These are phyloP conservation scores for Peribatodes rhomboidaria DNA, from an alignment of 2,888 invertebrate species.

Conservation along the genomic window DNA sequence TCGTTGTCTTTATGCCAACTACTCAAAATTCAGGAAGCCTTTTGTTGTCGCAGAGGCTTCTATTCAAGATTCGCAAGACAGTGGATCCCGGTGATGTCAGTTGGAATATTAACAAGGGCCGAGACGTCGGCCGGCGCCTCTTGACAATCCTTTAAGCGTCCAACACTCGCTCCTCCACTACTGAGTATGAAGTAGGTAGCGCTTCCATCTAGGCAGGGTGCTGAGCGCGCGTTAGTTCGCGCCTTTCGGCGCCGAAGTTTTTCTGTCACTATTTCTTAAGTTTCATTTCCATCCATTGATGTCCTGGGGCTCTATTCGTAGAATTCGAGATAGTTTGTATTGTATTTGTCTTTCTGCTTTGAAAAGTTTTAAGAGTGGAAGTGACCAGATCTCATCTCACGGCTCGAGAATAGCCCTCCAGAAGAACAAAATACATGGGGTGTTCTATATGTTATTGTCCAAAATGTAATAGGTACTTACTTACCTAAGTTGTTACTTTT, in stretches of 20 bases:
- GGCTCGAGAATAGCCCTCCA: no score
- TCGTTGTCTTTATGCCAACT: conserved; percentile 66
- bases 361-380: no score
- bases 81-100: conserved; percentile 71
- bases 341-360: no score
- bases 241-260: conserved; percentile 4
- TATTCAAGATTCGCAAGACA: conserved; percentile 77
- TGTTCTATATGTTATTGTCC: no score
- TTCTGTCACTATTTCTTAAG: conserved; percentile 3
- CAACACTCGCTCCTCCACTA: conserved; percentile 25
- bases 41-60: conserved; percentile 71
- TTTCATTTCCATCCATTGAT: neutral
- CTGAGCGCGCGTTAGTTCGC: neutral
- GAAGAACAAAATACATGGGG: no score
- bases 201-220: neutral
- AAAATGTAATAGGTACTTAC: no score
- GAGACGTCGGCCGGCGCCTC: conserved; percentile 58
- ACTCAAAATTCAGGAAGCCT: conserved; percentile 76
- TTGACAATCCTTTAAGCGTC: conserved; percentile 69
- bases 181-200: conserved; percentile 18
- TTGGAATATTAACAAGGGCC: conserved; percentile 78
- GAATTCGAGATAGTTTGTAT: no score
- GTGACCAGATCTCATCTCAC: no score
- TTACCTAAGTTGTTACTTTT: no score
- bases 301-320: no score